Base-by-base conservation (phyloP, 1,140 invertebrate genomes). In the Pseudomyrmex flavicornis region DNA sequence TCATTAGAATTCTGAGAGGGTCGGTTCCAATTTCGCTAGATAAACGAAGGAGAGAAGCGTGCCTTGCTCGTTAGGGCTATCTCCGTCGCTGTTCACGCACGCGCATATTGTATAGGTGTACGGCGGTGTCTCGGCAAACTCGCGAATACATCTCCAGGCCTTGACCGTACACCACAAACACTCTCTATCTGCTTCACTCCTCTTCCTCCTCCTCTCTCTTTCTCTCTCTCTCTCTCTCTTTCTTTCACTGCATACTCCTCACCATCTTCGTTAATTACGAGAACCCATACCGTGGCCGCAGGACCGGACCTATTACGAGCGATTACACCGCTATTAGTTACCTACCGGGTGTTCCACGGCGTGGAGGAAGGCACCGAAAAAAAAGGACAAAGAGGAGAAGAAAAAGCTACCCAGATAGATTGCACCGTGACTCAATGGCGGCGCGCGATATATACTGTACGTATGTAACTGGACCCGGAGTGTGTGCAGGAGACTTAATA, bases 321-420 rank as follows among this genome's bases (percentile, higher is more conserved):
- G 89, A 92, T 92, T 92, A 91, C 90, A 91, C 91, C 88, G 89
- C 91, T 91, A 92, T 92, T 91, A 92, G 91, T 91, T 92, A 91
- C 90, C 90, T 90, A 91, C 91, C 85, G 91, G 90, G 89, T 91
- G 91, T 91, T 91, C 91, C 88, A 66, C 54, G 74, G 75, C 66
- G 79, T 59, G 87, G 84, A 83, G 86, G 82, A 74, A 84, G 73
- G 52, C n/a, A 83, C 62, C 13, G 48, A 74, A 83, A 84, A 35
- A 35, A 90, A 88, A 76, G 66, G 35, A 69, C 22, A 52, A 35
- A 75, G 70, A 69, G 7, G 54, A 66, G 35, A 59, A 70, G 82
- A 86, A 88, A 87, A 87, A 83, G 75, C 69, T 74, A 72, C 17
- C 70, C 88, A 70, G 88, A 89, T 88, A 84, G 88, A 88, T 89